These are phyloP conservation scores for Cyprinus carpio DNA, from an alignment of 2,113 vertebrate genomes.

Conservation along the genomic window DNA sequence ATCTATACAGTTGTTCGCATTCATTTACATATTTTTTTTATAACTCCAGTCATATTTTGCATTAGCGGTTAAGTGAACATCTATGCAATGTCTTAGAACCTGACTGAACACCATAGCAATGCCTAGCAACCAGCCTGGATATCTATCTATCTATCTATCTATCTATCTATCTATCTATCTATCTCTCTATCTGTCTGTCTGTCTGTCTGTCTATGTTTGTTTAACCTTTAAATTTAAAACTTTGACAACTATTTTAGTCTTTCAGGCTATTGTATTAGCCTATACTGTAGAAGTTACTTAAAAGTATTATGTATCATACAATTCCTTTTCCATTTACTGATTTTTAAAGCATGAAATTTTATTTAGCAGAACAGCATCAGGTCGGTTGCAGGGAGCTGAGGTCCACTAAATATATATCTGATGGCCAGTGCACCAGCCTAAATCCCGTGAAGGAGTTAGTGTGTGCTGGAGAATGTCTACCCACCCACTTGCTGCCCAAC, in stretches of 20 bases:
- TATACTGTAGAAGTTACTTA: neutral
- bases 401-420: slow-evolving; percentile 95
- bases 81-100: too few relatives aligned
- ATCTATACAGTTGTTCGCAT: neutral
- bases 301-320: neutral
- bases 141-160: neutral
- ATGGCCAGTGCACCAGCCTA: slow-evolving; percentile 92
- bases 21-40: too few relatives aligned
- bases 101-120: too few relatives aligned
- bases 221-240: neutral
- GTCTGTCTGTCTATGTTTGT: neutral
- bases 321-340: neutral
- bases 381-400: slow-evolving; percentile 90
- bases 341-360: neutral
- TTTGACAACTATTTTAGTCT: neutral
- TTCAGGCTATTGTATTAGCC: neutral
- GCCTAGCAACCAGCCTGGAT: too few relatives aligned
- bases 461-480: slow-evolving; percentile 93
- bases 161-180: neutral
- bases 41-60: too few relatives aligned
- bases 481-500: slow-evolving; percentile 88
- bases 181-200: neutral
- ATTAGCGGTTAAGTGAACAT: too few relatives aligned
- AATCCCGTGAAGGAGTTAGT: slow-evolving; percentile 93
- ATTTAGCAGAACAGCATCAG: slow-evolving; percentile 79